phyloP scores from a whole-genome alignment of 2,888 invertebrate genomes.

The Parascotia fuliginaria region DNA sequence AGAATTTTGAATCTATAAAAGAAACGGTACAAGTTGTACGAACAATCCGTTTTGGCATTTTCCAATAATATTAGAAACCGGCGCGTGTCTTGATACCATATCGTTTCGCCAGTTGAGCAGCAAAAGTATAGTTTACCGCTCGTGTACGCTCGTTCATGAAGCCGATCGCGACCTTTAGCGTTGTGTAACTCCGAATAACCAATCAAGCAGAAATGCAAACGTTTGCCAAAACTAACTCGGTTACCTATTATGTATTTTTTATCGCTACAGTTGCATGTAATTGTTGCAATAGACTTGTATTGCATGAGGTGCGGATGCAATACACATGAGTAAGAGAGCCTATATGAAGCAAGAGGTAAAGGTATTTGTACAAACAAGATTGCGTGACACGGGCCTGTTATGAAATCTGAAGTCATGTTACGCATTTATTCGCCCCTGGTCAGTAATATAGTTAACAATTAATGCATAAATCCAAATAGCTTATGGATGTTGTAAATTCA shows the following conservation, averaged over 20 bases:
- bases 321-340: constrained; percentile 6
- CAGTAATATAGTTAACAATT: constrained; percentile 5
- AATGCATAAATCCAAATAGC: no score
- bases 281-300: constrained; percentile 39
- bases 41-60: constrained; percentile 26
- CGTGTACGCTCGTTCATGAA: constrained; percentile 61
- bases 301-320: constrained; percentile 31
- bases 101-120: constrained; percentile 62
- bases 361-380: background rate
- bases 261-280: constrained; percentile 10
- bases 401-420: background rate
- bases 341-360: background rate
- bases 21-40: constrained; percentile 43
- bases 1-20: constrained; percentile 13
- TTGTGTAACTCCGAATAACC: constrained; percentile 61
- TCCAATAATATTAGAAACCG: constrained; percentile 45
- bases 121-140: constrained; percentile 65
- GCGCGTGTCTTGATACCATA: constrained; percentile 51
- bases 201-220: constrained; percentile 68
- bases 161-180: constrained; percentile 62
- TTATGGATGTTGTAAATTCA: constrained; percentile 19
- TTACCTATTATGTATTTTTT: constrained; percentile 11
- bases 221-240: constrained; percentile 60
- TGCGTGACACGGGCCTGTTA: constrained; percentile 1
- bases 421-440: background rate